Conservation (phyloP, 2,113 vertebrate genomes). For the Harpagus bidentatus region DNA sequence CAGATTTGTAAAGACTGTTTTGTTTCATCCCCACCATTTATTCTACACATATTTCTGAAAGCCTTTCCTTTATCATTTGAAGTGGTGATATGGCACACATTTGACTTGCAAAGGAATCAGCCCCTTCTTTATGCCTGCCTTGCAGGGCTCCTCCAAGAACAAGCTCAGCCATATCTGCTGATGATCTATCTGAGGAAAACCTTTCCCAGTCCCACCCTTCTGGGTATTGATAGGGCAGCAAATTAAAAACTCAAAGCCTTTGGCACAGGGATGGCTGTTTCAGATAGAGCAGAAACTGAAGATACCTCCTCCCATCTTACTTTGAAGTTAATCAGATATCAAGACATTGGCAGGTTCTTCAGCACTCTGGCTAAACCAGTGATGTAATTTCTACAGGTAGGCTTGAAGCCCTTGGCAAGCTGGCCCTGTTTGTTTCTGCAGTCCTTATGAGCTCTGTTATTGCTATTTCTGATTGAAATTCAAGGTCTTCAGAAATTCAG, state of each 20-base stretch:
- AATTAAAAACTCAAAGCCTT: constrained; percentile 43
- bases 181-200: neutral
- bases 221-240: neutral
- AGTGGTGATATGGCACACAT: neutral
- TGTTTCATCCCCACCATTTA: neutral
- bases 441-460: neutral
- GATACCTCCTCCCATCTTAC: neutral
- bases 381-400: neutral
- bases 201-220: constrained; percentile 12
- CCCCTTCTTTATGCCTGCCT: neutral
- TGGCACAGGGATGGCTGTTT: neutral
- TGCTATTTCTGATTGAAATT: neutral
- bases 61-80: neutral
- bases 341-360: neutral
- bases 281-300: neutral
- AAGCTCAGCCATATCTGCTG: constrained; percentile 5
- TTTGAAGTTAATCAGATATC: constrained; percentile 22
- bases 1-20: neutral
- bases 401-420: neutral
- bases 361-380: neutral
- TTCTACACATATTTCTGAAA: neutral
- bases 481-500: neutral
- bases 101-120: constrained; percentile 7
- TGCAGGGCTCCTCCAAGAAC: neutral
- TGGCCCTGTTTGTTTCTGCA: neutral